Base-by-base conservation (phyloP, 2,113 vertebrate genomes). In the Peromyscus polionotus region DNA sequence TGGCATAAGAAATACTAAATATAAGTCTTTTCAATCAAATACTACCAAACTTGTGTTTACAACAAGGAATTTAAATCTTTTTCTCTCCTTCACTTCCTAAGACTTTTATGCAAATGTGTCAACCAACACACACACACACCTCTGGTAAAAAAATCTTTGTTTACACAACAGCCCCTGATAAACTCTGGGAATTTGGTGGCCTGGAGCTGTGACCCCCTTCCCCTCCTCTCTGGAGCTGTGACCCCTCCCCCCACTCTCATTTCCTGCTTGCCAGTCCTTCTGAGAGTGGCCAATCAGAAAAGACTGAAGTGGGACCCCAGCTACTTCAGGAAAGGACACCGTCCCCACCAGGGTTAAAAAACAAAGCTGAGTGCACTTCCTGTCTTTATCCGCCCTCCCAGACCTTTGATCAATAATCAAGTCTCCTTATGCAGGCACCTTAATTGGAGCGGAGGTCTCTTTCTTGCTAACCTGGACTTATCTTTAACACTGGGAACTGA, bases 301-400 rank as follows among this genome's bases (percentile, higher is more conserved):
- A 42, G 57, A 26, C 81, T 31, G 24, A 84, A 42, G 79, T 42
- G 59, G 57, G 81, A 19, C 13, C 22, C 80, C 59, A 31, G 81
- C 7, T 63, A 42, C 10, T 9, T 26, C 26, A 0, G 12, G 81
- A 8, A 42, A 63, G 28, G 81, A 57, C 36, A 16, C 54, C 26
- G 80, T 59, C 80, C 39, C 7, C n/a, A 28, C 24, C 13, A 7
- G 1, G 28, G 81, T 39, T 39, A 9, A 36, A 22, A 59, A 8
- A 26, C 16, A 63, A 63, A 42, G 1, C 13, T 0, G n/a, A 84
- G n/a, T 5, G 22, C 22, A 5, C 54, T 59, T 36, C 28, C 22
- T 5, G 11, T n/a, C 2, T 39, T 20, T 39, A 1, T 7, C 3
- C 0, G 11, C n/a, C 63, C 24, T 39, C 36, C 39, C 7, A 42